Conservation (phyloP, 2,888 invertebrate genomes). For the Standfussiana lucernea region DNA sequence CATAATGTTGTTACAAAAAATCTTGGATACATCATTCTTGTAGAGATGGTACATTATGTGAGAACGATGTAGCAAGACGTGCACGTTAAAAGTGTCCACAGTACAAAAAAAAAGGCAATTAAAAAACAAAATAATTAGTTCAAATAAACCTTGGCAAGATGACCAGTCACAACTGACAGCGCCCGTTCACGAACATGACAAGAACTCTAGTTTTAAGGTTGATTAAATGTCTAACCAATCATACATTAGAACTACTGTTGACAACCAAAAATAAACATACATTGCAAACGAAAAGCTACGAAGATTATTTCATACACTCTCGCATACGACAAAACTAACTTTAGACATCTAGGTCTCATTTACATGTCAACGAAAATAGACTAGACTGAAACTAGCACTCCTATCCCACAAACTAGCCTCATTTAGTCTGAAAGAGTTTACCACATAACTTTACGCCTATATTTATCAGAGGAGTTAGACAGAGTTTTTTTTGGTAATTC, state of each 20-base stretch:
- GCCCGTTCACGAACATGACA: too few relatives aligned
- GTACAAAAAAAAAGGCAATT: too few relatives aligned
- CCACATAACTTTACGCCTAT: background rate
- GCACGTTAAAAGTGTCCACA: too few relatives aligned
- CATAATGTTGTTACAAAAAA: too few relatives aligned
- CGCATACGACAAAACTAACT: background rate
- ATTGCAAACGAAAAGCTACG: background rate
- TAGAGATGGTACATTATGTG: too few relatives aligned
- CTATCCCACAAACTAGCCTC: background rate
- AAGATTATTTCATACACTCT: constrained; percentile 1
- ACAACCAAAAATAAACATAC: constrained; percentile 1
- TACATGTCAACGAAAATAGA: constrained; percentile 17
- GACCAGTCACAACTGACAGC: too few relatives aligned
- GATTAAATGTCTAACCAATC: background rate
- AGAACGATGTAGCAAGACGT: too few relatives aligned
- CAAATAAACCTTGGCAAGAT: too few relatives aligned
- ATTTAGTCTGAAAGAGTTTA: background rate
- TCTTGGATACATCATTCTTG: too few relatives aligned
- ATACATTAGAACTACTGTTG: too few relatives aligned
- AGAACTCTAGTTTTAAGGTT: background rate
- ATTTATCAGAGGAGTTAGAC: background rate
- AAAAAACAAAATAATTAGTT: too few relatives aligned
- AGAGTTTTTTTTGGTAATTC: background rate
- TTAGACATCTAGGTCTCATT: constrained; percentile 27
- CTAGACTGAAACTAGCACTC: background rate